Evolutionary conservation across 1,140 invertebrate species (phyloP).

Genomic region (Drosophila kikkawai): DNA sequence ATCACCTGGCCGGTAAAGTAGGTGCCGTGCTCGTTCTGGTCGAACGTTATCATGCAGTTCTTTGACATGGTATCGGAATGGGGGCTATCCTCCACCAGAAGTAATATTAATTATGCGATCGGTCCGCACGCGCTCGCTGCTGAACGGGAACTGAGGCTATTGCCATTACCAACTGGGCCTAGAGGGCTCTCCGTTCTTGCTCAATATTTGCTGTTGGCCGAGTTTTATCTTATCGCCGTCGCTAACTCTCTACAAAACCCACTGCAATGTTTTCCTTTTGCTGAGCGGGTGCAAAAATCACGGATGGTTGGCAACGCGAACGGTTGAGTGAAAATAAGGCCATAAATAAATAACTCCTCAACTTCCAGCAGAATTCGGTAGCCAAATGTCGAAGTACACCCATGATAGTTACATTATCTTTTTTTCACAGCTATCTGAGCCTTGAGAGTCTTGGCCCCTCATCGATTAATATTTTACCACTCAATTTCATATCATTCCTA

Average conservation of each 20-base stretch:
- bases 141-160: constrained; percentile 52
- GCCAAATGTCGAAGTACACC: too few species aligned
- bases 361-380: constrained; percentile 3
- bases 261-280: constrained; percentile 20
- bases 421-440: background rate
- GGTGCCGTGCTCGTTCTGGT: constrained; percentile 85
- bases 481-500: constrained; percentile 1
- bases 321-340: constrained; percentile 22
- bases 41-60: constrained; percentile 85
- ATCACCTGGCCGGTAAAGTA: constrained; percentile 87
- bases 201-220: constrained; percentile 8
- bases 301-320: constrained; percentile 14
- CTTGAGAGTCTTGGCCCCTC: constrained; percentile 4
- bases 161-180: constrained; percentile 3
- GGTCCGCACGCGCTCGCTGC: constrained; percentile 52
- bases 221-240: constrained; percentile 47
- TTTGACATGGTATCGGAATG: constrained; percentile 58
- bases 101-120: background rate
- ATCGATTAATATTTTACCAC: constrained; percentile 11
- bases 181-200: constrained; percentile 14
- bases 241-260: constrained; percentile 37
- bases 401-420: background rate
- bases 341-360: background rate
- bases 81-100: constrained; percentile 3
- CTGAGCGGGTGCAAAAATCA: constrained; percentile 15